These are phyloP conservation scores for Thunnus thynnus DNA, from an alignment of 2,113 vertebrate genomes.

Conservation along the genomic window DNA sequence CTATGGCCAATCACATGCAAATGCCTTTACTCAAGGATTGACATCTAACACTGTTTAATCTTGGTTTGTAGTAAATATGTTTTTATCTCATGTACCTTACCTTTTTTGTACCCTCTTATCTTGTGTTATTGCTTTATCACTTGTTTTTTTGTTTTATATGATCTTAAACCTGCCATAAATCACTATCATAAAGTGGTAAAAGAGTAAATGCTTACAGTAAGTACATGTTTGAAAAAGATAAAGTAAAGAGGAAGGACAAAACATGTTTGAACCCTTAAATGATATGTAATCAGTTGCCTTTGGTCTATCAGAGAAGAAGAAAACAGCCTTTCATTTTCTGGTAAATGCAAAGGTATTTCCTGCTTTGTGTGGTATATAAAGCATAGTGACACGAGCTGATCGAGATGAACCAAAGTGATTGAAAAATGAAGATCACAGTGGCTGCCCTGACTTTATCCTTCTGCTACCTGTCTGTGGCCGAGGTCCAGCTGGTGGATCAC, in stretches of 20 bases:
- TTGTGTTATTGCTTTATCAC: neutral
- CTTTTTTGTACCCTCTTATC: neutral
- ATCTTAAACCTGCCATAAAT: no score
- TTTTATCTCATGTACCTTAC: neutral
- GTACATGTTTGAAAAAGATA: no score
- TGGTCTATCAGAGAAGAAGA: no score
- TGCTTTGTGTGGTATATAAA: slow-evolving; percentile 24
- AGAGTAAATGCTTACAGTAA: no score
- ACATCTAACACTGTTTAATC: neutral
- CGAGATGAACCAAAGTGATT: neutral
- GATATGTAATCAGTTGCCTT: no score
- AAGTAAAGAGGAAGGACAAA: no score
- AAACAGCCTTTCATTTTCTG: neutral
- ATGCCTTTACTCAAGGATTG: neutral
- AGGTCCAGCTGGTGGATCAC: neutral
- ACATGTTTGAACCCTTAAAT: no score
- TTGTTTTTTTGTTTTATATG: no score
- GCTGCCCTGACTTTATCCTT: neutral
- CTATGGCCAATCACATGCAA: neutral
- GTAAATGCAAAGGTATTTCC: neutral
- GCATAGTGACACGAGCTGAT: neutral
- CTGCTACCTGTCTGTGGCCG: neutral
- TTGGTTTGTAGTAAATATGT: neutral
- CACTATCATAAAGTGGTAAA: no score
- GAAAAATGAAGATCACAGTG: slow-evolving; percentile 36